Conservation (phyloP, 2,888 invertebrate genomes). For the Trichacis sp. region DNA sequence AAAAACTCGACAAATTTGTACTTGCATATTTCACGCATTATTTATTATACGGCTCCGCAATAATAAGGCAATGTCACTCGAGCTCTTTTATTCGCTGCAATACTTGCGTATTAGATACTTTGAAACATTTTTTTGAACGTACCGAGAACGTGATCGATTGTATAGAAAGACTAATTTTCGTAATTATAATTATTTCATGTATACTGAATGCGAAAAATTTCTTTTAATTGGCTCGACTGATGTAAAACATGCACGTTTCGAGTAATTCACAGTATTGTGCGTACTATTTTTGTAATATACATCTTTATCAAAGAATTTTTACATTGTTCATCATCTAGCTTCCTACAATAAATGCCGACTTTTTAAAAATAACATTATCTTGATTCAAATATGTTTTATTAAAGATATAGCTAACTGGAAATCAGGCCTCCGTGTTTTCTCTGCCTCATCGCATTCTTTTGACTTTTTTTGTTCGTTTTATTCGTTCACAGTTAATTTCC, state of each 20-base stretch:
- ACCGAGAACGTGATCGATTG: constrained; percentile 60
- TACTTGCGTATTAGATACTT: constrained; percentile 55
- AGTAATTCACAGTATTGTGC: constrained; percentile 12
- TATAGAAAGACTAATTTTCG: constrained; percentile 69
- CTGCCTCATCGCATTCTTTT: no score
- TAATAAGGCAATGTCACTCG: constrained; percentile 60
- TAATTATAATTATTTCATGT: constrained; percentile 68
- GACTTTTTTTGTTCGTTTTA: no score
- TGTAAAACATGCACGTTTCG: constrained; percentile 26
- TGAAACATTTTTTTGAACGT: constrained; percentile 43
- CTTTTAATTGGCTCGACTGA: constrained; percentile 31
- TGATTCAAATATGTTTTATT: constrained; percentile 6
- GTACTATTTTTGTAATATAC: constrained; percentile 32
- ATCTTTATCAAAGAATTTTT: constrained; percentile 28
- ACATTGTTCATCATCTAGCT: constrained; percentile 26
- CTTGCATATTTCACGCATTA: constrained; percentile 51
- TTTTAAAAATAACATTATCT: constrained; percentile 1
- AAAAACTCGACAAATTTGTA: constrained; percentile 35
- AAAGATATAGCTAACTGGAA: constrained; percentile 1
- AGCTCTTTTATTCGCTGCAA: constrained; percentile 53
- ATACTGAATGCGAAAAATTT: constrained; percentile 50
- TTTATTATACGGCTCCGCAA: constrained; percentile 53
- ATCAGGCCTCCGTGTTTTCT: background rate
- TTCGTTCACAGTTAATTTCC: no score
- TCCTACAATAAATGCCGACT: constrained; percentile 8